Conservation (phyloP, 2,113 vertebrate genomes). For the Cervus canadensis region DNA sequence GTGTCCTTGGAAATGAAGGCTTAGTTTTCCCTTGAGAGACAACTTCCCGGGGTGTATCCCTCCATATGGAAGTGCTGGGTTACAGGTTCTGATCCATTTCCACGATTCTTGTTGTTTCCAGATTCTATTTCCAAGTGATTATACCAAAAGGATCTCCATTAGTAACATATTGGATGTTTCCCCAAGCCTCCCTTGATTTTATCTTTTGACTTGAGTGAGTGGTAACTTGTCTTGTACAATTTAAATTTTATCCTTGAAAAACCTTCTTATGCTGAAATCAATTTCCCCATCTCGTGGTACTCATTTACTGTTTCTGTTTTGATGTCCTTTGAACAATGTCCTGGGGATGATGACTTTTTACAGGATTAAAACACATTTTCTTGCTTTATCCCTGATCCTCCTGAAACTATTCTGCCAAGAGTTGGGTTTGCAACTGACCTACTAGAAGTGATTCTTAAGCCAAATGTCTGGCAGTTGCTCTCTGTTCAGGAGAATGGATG, state of each 20-base stretch:
- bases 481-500: not conserved
- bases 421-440: not conserved
- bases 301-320: not conserved
- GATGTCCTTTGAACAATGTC: not conserved
- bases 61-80: not conserved
- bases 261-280: not conserved
- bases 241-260: not conserved
- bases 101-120: not conserved
- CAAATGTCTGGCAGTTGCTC: not conserved
- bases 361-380: not conserved
- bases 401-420: not conserved
- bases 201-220: not conserved
- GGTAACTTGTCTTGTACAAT: not conserved
- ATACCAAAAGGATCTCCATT: not conserved
- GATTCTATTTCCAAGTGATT: not conserved
- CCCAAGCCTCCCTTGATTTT: not conserved
- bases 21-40: not conserved
- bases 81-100: not conserved
- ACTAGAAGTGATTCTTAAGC: not conserved
- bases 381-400: not conserved
- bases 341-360: not conserved
- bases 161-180: fast-evolving
- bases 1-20: not conserved
- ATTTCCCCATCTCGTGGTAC: not conserved
- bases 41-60: not conserved